Percentiles rank a stretch among this genome's conserved stretches.
Conservation (phyloP, 1,140 invertebrate species). For the Drosophila athabasca region DNA sequence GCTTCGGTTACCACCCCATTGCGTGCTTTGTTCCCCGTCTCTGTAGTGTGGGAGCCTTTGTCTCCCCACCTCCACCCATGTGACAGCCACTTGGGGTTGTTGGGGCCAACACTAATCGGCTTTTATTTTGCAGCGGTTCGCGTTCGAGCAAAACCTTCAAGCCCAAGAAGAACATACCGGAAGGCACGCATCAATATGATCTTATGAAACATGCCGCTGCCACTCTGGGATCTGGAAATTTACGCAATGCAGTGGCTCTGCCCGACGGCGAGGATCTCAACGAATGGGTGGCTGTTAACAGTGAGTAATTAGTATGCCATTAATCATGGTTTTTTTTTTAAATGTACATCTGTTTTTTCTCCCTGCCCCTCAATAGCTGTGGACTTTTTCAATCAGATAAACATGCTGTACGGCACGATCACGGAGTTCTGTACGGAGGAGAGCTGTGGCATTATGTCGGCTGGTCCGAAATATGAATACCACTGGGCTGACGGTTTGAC, state of each 20-base stretch:
- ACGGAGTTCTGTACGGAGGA: conserved; percentile 99
- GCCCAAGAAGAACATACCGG: conserved; percentile 99
- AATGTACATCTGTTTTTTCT: no score
- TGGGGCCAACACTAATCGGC: conserved; percentile 28
- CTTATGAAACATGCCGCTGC: conserved; percentile 99
- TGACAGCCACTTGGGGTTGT: conserved; percentile 28
- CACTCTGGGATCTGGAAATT: conserved; percentile 98
- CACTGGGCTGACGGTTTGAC: conserved; percentile 99
- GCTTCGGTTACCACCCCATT: conserved; percentile 18
- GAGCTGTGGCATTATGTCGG: conserved; percentile 98
- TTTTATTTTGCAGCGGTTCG: conserved; percentile 63
- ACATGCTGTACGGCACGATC: conserved; percentile 99
- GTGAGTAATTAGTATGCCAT: conserved; percentile 86
- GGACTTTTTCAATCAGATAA: conserved; percentile 99
- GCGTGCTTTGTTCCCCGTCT: conserved; percentile 38
- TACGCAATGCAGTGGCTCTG: conserved; percentile 96
- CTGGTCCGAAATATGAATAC: conserved; percentile 99
- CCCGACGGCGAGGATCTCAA: conserved; percentile 99
- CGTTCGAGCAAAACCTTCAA: conserved; percentile 98
- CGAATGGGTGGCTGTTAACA: conserved; percentile 99
- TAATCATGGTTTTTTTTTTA: no score
- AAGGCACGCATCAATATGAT: conserved; percentile 99
- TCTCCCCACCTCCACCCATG: conserved; percentile 27
- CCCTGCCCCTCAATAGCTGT: conserved; percentile 87
- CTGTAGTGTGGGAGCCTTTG: conserved; percentile 22